phyloP scores from a whole-genome alignment of 2,113 vertebrate genomes.

The Vicugna pacos region DNA sequence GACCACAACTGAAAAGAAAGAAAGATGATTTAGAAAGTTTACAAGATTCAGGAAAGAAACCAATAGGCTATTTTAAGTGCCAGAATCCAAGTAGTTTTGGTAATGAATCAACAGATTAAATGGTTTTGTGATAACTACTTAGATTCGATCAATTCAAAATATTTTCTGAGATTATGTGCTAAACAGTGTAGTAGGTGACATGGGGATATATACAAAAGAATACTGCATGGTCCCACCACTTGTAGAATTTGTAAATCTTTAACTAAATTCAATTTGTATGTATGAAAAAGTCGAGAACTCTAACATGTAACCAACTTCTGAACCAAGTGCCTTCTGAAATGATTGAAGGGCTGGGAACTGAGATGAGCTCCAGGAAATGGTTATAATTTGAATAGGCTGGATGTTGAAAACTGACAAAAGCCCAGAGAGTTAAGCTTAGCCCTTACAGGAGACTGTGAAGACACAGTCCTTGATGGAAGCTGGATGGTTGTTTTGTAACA shows the following conservation, averaged over 20 bases:
- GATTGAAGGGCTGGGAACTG: neutral
- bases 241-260: neutral
- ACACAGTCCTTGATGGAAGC: neutral
- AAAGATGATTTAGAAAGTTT: conserved; percentile 12
- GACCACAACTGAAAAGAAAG: neutral
- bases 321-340: neutral
- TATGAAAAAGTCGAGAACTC: neutral
- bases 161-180: neutral
- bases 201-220: neutral
- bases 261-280: neutral
- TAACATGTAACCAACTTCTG: neutral
- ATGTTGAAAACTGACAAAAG: neutral
- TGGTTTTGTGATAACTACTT: neutral
- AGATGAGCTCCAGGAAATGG: neutral
- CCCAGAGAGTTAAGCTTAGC: neutral
- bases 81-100: conserved; percentile 15
- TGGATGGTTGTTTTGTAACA: neutral
- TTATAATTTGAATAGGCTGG: neutral
- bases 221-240: neutral
- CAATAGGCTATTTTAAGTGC: neutral
- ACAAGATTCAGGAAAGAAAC: conserved; percentile 19
- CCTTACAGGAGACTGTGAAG: neutral
- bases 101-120: conserved; percentile 21
- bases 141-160: neutral
- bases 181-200: neutral